phyloP scores from a whole-genome alignment of 2,888 invertebrate species.

The Drosophila melanosoma region DNA sequence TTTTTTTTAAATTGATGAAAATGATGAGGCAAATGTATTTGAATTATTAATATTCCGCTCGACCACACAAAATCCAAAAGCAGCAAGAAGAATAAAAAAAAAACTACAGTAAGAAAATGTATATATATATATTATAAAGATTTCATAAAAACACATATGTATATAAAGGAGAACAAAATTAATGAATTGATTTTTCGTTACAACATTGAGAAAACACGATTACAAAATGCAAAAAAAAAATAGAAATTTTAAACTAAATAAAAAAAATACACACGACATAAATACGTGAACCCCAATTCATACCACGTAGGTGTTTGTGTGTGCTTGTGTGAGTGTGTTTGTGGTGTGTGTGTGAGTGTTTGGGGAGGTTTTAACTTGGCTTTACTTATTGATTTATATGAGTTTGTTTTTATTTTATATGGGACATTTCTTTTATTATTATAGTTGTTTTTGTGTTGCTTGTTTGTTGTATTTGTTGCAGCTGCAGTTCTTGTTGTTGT shows the following conservation, averaged over 20 bases:
- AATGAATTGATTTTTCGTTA: conserved; percentile 31
- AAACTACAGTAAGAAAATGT: conserved; percentile 44
- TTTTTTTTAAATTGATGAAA: conserved; percentile 11
- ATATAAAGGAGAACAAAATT: conserved; percentile 30
- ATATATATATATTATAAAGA: conserved; percentile 23
- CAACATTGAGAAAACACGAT: conserved; percentile 51
- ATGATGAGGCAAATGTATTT: conserved; percentile 7
- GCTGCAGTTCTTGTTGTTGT: conserved; percentile 45
- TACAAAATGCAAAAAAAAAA: conserved; percentile 53
- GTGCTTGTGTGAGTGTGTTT: conserved; percentile 6
- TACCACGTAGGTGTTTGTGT: conserved; percentile 11
- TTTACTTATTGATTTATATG: conserved; percentile 49
- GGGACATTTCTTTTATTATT: conserved; percentile 17
- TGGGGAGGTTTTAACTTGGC: conserved; percentile 37
- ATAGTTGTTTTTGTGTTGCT: conserved; percentile 38
- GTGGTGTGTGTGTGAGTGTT: conserved; percentile 20
- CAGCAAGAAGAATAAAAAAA: conserved; percentile 50
- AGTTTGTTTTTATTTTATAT: conserved; percentile 32
- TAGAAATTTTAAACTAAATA: conserved; percentile 5
- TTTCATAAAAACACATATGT: conserved; percentile 25
- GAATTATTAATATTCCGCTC: conserved; percentile 5
- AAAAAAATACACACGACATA: conserved; percentile 46
- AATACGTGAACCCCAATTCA: conserved; percentile 26
- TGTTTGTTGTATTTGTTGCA: conserved; percentile 42
- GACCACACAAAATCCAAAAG: conserved; percentile 52